phyloP scores from a whole-genome alignment of 2,797 vertebrate genomes.

The Enteromius fasciolatus region DNA sequence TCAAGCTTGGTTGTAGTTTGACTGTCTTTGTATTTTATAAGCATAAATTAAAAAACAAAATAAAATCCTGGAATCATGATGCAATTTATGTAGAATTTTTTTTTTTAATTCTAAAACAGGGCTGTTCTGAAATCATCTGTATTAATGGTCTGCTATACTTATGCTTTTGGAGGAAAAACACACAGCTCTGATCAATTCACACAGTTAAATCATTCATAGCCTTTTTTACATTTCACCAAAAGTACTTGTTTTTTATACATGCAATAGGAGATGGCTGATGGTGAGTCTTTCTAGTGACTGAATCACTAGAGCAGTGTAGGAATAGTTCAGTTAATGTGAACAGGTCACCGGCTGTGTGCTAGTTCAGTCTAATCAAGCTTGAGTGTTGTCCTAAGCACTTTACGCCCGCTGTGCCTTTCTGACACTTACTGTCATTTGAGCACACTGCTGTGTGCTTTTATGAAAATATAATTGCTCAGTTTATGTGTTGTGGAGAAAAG shows the following conservation, averaged over 20 bases:
- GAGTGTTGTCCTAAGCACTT: not conserved
- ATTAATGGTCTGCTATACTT: not conserved
- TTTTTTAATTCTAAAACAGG: not conserved
- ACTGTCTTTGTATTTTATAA: not conserved
- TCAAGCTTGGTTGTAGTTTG: not conserved
- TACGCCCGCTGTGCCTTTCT: not conserved
- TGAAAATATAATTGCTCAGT: not conserved
- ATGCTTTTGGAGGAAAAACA: not conserved
- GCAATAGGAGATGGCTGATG: not conserved
- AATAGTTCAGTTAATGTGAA: not conserved
- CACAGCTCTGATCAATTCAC: not conserved
- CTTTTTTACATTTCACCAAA: not conserved
- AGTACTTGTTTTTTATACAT: not conserved
- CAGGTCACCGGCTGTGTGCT: not conserved
- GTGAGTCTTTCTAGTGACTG: not conserved
- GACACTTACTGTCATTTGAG: not conserved
- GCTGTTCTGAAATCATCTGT: not conserved
- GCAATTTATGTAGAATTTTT: too few relatives aligned
- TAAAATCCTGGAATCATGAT: too few relatives aligned
- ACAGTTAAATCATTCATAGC: not conserved
- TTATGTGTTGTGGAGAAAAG: not conserved
- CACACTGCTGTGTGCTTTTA: too few relatives aligned
- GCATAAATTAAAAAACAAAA: not conserved
- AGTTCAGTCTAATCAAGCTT: constrained; percentile 3
- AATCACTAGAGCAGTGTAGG: not conserved